phyloP scores from a whole-genome alignment of 2,797 vertebrate species.

The Mallotus villosus region DNA sequence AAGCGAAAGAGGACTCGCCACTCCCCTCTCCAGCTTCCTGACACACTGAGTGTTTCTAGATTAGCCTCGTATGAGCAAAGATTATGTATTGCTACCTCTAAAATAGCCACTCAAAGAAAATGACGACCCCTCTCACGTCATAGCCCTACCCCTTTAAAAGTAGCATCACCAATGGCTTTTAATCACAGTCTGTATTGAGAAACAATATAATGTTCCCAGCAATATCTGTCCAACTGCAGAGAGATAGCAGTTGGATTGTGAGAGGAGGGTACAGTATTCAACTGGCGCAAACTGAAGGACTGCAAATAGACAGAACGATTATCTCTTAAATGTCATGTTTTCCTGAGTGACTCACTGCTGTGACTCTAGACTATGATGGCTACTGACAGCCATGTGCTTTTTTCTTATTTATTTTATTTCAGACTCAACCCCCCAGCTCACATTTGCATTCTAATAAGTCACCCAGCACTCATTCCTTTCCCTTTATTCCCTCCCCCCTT shows the following conservation, averaged over 20 bases:
- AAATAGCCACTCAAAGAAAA: slow-evolving; percentile 22
- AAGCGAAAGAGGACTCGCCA: slow-evolving; percentile 5
- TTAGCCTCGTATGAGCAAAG: slow-evolving; percentile 27
- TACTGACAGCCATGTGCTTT: slow-evolving; percentile 47
- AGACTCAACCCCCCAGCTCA: slow-evolving; percentile 18
- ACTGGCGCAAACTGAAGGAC: slow-evolving; percentile 48
- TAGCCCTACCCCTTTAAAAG: slow-evolving; percentile 40
- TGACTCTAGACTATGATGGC: slow-evolving; percentile 58
- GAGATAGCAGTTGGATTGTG: slow-evolving; percentile 37
- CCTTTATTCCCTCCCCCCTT: slow-evolving; percentile 7
- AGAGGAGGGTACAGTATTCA: slow-evolving; percentile 39
- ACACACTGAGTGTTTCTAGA: slow-evolving; percentile 13
- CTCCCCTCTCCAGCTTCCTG: not conserved
- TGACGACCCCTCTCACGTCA: not conserved
- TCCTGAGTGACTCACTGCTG: slow-evolving; percentile 53
- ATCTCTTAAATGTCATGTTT: slow-evolving; percentile 75
- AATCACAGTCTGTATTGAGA: slow-evolving; percentile 25
- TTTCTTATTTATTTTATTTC: not conserved
- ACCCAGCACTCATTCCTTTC: slow-evolving; percentile 12
- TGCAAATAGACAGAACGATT: slow-evolving; percentile 59
- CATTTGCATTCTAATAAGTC: slow-evolving; percentile 71
- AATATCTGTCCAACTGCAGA: slow-evolving; percentile 32
- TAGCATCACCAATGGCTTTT: slow-evolving; percentile 23
- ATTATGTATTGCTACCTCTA: slow-evolving; percentile 23
- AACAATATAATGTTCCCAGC: slow-evolving; percentile 18